These are phyloP conservation scores for Apus apus DNA, from an alignment of 2,113 vertebrate species.

Conservation along the genomic window DNA sequence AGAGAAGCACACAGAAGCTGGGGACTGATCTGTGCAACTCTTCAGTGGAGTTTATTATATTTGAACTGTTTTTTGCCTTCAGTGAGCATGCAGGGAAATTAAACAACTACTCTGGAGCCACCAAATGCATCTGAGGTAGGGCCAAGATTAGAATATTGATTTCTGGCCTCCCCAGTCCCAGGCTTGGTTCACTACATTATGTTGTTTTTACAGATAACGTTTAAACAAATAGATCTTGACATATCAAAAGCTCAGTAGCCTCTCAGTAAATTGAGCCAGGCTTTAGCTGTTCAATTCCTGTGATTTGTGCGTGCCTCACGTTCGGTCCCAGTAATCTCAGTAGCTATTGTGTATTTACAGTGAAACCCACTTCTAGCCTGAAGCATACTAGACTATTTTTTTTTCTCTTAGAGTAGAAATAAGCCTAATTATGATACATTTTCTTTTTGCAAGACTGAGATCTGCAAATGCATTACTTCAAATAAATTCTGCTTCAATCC, in stretches of 20 bases:
- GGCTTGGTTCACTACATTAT: conserved; percentile 42
- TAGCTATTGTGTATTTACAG: conserved; percentile 28
- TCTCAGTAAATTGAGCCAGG: conserved; percentile 44
- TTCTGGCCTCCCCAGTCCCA: not conserved
- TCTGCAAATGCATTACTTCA: conserved; percentile 7
- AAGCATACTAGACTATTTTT: not conserved
- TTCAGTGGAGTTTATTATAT: conserved; percentile 10
- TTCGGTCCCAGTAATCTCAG: not conserved
- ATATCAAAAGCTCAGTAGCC: conserved; percentile 27
- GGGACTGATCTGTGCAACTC: not conserved
- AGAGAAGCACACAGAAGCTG: not conserved
- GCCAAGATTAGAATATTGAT: conserved; percentile 53
- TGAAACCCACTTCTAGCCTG: not conserved
- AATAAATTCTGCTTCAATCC: conserved; percentile 22
- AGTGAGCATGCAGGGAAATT: not conserved
- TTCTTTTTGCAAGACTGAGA: conserved; percentile 18
- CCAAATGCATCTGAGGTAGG: not conserved
- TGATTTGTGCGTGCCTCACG: not conserved
- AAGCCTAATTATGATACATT: conserved; percentile 36
- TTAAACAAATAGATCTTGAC: conserved; percentile 65
- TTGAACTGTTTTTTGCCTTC: conserved; percentile 43
- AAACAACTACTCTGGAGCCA: not conserved
- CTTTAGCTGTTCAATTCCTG: conserved; percentile 39
- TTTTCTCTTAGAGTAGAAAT: not conserved
- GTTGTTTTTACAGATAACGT: conserved; percentile 49